Percentiles rank a stretch among this genome's conserved stretches.
phyloP scores from a whole-genome alignment of 1,140 invertebrate species.

The Lepidurus couesii region DNA sequence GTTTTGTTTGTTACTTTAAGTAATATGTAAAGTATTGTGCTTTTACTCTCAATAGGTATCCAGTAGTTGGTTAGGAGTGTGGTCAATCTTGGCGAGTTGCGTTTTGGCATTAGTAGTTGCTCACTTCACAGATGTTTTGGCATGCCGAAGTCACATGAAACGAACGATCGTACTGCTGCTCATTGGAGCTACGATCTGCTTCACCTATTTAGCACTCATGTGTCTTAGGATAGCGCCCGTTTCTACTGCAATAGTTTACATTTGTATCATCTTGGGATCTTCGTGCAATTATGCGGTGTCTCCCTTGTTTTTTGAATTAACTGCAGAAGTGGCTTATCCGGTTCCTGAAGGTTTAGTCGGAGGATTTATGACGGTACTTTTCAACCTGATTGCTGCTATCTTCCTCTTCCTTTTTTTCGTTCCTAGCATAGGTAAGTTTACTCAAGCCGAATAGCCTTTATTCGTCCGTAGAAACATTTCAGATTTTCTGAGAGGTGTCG shows the following conservation, averaged over 20 bases:
- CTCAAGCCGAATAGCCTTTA: constrained; percentile 37
- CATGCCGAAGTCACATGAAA: constrained; percentile 41
- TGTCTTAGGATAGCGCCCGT: constrained; percentile 14
- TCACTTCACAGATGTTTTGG: constrained; percentile 43
- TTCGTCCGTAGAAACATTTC: background rate
- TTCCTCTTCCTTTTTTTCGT: constrained; percentile 47
- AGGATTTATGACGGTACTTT: constrained; percentile 47
- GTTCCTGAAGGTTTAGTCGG: constrained; percentile 49
- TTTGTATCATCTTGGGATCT: constrained; percentile 43
- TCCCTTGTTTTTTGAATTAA: constrained; percentile 50
- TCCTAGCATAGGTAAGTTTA: constrained; percentile 43
- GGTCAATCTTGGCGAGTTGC: constrained; percentile 43
- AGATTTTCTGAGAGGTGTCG: background rate
- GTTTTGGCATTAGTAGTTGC: constrained; percentile 42
- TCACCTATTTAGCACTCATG: constrained; percentile 43
- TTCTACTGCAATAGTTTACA: constrained; percentile 40
- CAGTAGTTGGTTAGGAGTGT: constrained; percentile 43
- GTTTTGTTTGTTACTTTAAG: constrained; percentile 27
- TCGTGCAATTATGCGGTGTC: constrained; percentile 47
- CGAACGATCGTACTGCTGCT: constrained; percentile 41
- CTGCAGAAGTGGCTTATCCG: constrained; percentile 50
- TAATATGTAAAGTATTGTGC: constrained; percentile 38
- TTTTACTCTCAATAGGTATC: constrained; percentile 36
- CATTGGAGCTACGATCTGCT: constrained; percentile 42
- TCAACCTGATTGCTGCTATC: constrained; percentile 45